Evolutionary conservation across 2,113 vertebrate genomes (phyloP), one percentile per base, ranked within the genome.

Genomic region (Epinephelus fuscoguttatus): DNA sequence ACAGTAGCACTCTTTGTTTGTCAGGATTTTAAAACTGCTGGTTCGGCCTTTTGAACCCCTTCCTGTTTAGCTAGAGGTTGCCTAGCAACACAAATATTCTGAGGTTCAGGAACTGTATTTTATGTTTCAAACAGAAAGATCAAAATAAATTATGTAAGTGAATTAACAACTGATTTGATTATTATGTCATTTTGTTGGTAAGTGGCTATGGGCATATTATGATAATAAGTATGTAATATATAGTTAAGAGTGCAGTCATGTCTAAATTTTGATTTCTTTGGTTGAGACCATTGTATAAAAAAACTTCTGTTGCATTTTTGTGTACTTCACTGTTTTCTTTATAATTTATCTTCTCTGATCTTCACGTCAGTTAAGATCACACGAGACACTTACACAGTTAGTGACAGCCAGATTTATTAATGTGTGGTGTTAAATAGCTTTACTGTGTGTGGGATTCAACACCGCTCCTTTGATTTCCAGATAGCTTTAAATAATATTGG

Each of bases 381-480:
- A 45, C 42, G 42, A 55, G 52, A 56, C 25, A 56, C 40, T 11
- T 10, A 27, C 30, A 8, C 49, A 42, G 10, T 37, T 42, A 15
- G 27, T 49, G 63, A 68, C 75, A 77, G 33, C 18, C 62, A 57
- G 68, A 80, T 52, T 78, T 67, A 81, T 42, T 33, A 23, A 27
- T 57, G 23, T 2, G 12, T 47, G 37, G 52, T 45, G 10, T 30
- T n/a, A 47, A 47, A 47, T 30, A 14, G 27, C 19, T 25, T 8
- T 7, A 37, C 19, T 69, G 42, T 50, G 27, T 30, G 11, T 53
- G 17, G 25, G 30, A 33, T 30, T 60, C 25, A 30, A 5, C 13
- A 7, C 25, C 7, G 14, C 25, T 40, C 61, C 60, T 30, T 10
- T 40, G 63, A 42, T 64, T 12, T 42, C 11, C 8, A 5, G 33